Conservation (phyloP, 2,888 invertebrate genomes). For the Tribolium freemani region DNA sequence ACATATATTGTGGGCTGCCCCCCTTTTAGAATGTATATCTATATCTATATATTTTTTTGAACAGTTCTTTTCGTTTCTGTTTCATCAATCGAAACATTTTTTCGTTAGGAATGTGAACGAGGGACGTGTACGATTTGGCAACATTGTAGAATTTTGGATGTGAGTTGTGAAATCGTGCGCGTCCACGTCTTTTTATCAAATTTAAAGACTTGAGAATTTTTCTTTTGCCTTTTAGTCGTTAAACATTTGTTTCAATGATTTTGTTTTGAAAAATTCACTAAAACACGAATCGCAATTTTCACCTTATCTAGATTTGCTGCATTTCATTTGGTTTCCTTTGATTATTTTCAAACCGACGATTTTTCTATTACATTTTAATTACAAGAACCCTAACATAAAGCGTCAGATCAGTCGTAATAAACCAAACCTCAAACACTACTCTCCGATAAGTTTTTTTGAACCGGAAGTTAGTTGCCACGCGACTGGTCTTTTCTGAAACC, state of each 20-base stretch:
- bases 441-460: slow-evolving; percentile 36
- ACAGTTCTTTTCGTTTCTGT: slow-evolving; percentile 56
- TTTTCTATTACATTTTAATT: slow-evolving; percentile 49
- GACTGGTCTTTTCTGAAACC: slow-evolving; percentile 82
- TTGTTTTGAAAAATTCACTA: slow-evolving; percentile 61
- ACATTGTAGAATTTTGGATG: not conserved
- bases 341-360: slow-evolving; percentile 48
- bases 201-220: slow-evolving; percentile 35
- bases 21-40: slow-evolving; percentile 67
- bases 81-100: slow-evolving; percentile 46
- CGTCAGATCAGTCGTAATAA: slow-evolving; percentile 65
- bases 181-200: slow-evolving; percentile 30
- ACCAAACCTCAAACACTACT: slow-evolving; percentile 23
- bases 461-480: slow-evolving; percentile 73
- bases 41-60: slow-evolving; percentile 58
- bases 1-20: slow-evolving; percentile 68
- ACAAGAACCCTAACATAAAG: slow-evolving; percentile 12
- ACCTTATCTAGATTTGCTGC: slow-evolving; percentile 69
- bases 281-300: slow-evolving; percentile 67
- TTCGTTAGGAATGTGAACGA: slow-evolving; percentile 50
- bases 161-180: slow-evolving; percentile 27
- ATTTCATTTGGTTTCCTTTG: slow-evolving; percentile 55
- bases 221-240: slow-evolving; percentile 64
- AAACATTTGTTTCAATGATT: slow-evolving; percentile 44
- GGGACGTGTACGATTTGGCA: slow-evolving; percentile 59